Evolutionary conservation across 2,797 vertebrate species (phyloP).

Genomic region (Sternotherus odoratus): DNA sequence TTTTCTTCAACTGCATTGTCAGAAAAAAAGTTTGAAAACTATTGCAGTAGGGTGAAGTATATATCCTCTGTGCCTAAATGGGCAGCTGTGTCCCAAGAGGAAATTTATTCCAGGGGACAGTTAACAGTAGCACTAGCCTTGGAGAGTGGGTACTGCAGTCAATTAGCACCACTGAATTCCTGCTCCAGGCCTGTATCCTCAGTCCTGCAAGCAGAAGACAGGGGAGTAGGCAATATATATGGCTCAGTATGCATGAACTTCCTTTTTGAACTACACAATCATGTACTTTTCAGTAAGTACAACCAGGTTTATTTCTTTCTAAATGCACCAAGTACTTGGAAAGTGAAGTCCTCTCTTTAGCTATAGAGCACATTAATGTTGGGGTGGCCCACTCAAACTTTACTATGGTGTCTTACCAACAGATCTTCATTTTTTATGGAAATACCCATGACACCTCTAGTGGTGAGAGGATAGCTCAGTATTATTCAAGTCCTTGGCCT

Average conservation of each 20-base stretch:
- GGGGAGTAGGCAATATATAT: not conserved
- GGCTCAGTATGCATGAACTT: not conserved
- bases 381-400: not conserved
- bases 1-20: no score
- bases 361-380: not conserved
- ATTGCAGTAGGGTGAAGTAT: not conserved
- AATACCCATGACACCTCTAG: not conserved
- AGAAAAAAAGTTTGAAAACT: no score
- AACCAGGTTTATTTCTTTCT: not conserved
- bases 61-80: not conserved
- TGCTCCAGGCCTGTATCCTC: not conserved
- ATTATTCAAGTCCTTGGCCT: not conserved
- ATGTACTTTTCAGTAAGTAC: not conserved
- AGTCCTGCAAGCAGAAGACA: not conserved
- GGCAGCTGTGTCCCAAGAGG: not conserved
- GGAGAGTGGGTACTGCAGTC: not conserved
- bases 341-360: not conserved
- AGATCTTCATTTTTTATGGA: not conserved
- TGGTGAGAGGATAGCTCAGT: not conserved
- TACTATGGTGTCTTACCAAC: not conserved
- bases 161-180: not conserved
- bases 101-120: conserved; percentile 19
- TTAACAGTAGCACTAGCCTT: not conserved
- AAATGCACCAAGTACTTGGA: not conserved
- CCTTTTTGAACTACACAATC: no score